phyloP scores from a whole-genome alignment of 1,140 invertebrate species.

The Lycorma delicatula region DNA sequence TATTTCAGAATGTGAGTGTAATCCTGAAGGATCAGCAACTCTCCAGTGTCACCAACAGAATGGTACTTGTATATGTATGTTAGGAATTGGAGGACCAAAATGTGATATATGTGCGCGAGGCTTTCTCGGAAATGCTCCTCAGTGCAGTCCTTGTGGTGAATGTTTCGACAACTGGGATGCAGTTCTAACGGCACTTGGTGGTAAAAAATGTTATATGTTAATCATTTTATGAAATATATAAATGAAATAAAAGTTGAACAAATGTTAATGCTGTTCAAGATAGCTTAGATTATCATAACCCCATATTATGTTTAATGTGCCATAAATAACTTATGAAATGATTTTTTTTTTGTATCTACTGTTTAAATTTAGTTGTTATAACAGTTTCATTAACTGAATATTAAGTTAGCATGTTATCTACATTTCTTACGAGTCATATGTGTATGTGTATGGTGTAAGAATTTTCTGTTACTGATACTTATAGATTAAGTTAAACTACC shows the following conservation, averaged over 20 bases:
- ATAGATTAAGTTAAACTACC: too few relatives aligned
- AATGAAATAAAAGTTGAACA: not conserved
- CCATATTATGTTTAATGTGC: too few relatives aligned
- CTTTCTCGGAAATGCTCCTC: slow-evolving; percentile 79
- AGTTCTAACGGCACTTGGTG: slow-evolving; percentile 65
- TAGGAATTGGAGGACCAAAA: slow-evolving; percentile 88
- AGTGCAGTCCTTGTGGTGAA: slow-evolving; percentile 92
- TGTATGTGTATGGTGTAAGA: too few relatives aligned
- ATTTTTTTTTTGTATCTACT: too few relatives aligned
- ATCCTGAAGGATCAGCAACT: slow-evolving; percentile 72
- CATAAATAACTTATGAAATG: too few relatives aligned
- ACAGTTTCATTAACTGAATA: too few relatives aligned
- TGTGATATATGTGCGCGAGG: slow-evolving; percentile 94
- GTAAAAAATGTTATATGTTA: slow-evolving; percentile 32
- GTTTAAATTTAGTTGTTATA: too few relatives aligned
- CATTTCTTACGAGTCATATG: too few relatives aligned
- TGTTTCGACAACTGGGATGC: slow-evolving; percentile 99
- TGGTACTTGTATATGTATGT: slow-evolving; percentile 79
- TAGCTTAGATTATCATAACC: too few relatives aligned
- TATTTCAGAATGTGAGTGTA: slow-evolving; percentile 72
- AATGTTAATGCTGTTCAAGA: too few relatives aligned
- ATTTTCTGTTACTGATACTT: too few relatives aligned
- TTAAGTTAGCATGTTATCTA: too few relatives aligned
- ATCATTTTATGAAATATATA: not conserved
- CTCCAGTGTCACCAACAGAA: slow-evolving; percentile 78